Evolutionary conservation across 64 coral and sea anemone species (phyloP).

Genomic region (Orbicella faveolata): DNA sequence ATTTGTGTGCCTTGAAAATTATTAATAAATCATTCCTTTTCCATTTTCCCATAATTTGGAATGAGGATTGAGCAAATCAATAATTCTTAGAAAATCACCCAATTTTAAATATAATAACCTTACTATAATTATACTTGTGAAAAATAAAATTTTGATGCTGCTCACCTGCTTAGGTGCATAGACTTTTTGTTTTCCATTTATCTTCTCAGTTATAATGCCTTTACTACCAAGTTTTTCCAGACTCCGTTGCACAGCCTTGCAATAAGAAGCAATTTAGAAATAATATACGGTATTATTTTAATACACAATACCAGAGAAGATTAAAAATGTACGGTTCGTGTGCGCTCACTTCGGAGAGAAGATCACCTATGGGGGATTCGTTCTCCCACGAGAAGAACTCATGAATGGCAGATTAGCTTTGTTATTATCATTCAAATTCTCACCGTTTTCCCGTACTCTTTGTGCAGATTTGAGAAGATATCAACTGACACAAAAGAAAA

Average conservation of each 20-base stretch:
- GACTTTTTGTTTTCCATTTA: constrained; percentile 97
- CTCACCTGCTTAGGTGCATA: constrained; percentile 95
- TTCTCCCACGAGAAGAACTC: background rate
- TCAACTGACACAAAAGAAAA: constrained; percentile 64
- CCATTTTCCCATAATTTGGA: too few species aligned
- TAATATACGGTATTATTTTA: background rate
- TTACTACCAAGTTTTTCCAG: constrained; percentile 71
- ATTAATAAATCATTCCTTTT: too few species aligned
- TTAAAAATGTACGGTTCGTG: too few species aligned
- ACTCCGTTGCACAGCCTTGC: constrained; percentile 77
- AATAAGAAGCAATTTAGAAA: background rate
- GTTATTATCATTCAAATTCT: background rate
- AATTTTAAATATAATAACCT: too few species aligned
- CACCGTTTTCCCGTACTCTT: constrained; percentile 98
- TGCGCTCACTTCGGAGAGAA: too few species aligned
- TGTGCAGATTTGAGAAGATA: constrained; percentile 97
- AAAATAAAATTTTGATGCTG: background rate
- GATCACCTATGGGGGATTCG: too few species aligned
- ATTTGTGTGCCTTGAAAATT: too few species aligned
- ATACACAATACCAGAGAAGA: too few species aligned
- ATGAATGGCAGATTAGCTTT: background rate
- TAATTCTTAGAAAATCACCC: too few species aligned
- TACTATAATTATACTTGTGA: too few species aligned
- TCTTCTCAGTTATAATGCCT: constrained; percentile 88
- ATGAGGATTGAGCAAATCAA: too few species aligned